Evolutionary conservation across 2,888 invertebrate genomes (phyloP).

Genomic region (Sesia bembeciformis): DNA sequence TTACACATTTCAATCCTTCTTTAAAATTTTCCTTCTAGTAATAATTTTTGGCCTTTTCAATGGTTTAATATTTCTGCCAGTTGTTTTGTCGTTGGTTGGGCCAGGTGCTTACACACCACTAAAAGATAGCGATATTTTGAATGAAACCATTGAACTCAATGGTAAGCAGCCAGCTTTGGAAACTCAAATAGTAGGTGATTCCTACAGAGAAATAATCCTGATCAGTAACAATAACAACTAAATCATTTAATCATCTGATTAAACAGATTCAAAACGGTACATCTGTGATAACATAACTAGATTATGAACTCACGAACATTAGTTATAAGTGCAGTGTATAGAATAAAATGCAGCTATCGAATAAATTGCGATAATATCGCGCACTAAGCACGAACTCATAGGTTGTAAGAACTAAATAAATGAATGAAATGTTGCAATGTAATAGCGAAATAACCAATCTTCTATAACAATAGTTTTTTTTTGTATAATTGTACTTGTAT

Average conservation of each 20-base stretch:
- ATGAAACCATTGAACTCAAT: conserved; percentile 49
- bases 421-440: background rate
- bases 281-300: background rate
- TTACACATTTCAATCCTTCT: conserved; percentile 84
- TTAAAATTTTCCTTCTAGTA: conserved; percentile 84
- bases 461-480: too few relatives aligned
- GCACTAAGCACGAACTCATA: too few relatives aligned
- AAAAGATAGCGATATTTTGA: conserved; percentile 17
- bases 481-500: too few relatives aligned
- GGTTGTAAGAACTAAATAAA: background rate
- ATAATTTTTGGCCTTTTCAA: conserved; percentile 86
- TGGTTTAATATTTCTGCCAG: conserved; percentile 83
- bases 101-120: conserved; percentile 67
- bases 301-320: background rate
- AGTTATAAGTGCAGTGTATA: background rate
- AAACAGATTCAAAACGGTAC: background rate
- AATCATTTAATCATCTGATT: background rate
- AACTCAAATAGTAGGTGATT: background rate
- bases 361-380: background rate
- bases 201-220: background rate
- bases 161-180: conserved; percentile 21
- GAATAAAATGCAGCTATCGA: background rate
- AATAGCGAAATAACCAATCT: too few relatives aligned
- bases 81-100: conserved; percentile 82
- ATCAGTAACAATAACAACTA: background rate